Conservation (phyloP, 2,113 vertebrate species). For the Nycticorax nycticorax region DNA sequence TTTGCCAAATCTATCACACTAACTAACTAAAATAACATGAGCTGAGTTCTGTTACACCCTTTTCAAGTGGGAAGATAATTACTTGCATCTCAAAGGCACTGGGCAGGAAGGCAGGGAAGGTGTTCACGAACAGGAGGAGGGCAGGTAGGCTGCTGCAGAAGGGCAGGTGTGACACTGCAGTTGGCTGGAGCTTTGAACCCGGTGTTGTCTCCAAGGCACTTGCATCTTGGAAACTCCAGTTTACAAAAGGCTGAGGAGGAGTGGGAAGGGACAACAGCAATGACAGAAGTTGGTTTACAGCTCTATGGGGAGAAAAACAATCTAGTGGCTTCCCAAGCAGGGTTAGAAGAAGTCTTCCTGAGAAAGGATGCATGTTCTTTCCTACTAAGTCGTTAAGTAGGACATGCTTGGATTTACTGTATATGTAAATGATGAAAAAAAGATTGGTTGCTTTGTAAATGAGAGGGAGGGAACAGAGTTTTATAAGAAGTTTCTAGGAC, state of each 20-base stretch:
- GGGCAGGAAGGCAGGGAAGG: not conserved
- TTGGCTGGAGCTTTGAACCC: not conserved
- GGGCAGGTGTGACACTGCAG: not conserved
- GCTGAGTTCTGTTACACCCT: not conserved
- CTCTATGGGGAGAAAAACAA: not conserved
- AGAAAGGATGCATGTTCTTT: not conserved
- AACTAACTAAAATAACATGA: not conserved
- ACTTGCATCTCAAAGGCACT: not conserved
- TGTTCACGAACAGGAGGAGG: not conserved
- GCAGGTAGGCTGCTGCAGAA: not conserved
- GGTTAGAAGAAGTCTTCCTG: not conserved
- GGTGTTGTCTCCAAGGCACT: not conserved
- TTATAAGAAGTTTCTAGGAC: not conserved
- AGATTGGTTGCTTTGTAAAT: not conserved
- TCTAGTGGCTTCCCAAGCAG: not conserved
- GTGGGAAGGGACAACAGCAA: not conserved
- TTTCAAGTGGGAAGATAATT: not conserved
- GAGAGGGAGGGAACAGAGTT: not conserved
- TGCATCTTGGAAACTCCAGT: not conserved
- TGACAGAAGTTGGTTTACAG: not conserved
- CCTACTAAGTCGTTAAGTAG: not conserved
- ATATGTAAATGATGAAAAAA: not conserved
- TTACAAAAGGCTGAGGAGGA: not conserved
- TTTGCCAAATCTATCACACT: not conserved
- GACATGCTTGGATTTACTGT: not conserved